These are phyloP conservation scores for Darevskia nairensis DNA, from an alignment of 2,797 vertebrate species.

Conservation along the genomic window DNA sequence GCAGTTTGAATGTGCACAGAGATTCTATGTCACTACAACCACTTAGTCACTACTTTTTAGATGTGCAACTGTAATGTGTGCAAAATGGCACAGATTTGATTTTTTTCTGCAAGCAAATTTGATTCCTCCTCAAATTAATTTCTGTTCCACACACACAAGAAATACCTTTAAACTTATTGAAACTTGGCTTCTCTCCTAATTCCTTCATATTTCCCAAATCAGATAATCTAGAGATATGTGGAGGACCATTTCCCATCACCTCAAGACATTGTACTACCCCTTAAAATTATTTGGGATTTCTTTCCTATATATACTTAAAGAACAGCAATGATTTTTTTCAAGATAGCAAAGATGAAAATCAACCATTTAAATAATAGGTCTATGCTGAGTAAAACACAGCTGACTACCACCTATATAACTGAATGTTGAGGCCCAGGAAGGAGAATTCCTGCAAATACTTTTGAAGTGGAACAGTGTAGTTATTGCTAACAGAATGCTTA, in stretches of 20 bases:
- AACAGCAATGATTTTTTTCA: not conserved
- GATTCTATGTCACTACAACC: not conserved
- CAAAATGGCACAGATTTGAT: not conserved
- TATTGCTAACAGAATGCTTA: conserved; percentile 60
- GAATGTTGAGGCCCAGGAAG: not conserved
- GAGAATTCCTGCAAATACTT: conserved; percentile 24
- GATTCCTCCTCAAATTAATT: not conserved
- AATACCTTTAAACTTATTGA: not conserved
- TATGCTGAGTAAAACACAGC: no score
- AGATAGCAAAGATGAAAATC: no score
- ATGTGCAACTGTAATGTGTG: not conserved
- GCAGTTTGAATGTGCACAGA: not conserved
- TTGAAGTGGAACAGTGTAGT: conserved; percentile 7
- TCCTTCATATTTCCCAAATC: no score
- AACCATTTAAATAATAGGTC: no score
- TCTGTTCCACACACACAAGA: not conserved
- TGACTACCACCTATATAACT: conserved; percentile 35
- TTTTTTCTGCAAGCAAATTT: not conserved
- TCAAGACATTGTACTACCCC: not conserved
- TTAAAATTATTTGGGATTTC: no score
- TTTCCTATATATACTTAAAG: conserved; percentile 42
- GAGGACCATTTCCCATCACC: not conserved
- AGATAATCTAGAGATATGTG: no score
- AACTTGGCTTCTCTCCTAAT: not conserved
- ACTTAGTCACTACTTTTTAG: not conserved